These are phyloP conservation scores for Xyrauchen texanus DNA, from an alignment of 2,113 vertebrate genomes.

Conservation along the genomic window DNA sequence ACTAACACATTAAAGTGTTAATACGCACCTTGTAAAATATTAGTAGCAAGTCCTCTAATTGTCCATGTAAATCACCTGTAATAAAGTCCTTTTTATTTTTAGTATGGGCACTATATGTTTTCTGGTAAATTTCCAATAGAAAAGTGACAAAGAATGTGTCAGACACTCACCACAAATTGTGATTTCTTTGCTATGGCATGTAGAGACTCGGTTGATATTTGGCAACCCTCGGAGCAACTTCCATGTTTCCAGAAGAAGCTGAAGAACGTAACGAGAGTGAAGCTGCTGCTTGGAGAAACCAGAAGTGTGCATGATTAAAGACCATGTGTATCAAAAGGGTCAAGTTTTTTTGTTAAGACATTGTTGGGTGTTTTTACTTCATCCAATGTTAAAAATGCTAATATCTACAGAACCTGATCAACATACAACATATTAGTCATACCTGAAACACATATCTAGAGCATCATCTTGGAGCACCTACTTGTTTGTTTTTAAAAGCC, in stretches of 20 bases:
- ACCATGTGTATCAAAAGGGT: too few species aligned
- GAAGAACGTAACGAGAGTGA: slow-evolving; percentile 89
- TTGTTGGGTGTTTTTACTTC: too few species aligned
- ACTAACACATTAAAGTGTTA: too few species aligned
- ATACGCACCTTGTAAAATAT: slow-evolving; percentile 84
- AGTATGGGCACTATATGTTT: too few species aligned
- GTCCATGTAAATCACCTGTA: slow-evolving; percentile 91
- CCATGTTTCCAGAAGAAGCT: slow-evolving; percentile 86
- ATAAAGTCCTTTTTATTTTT: neutral
- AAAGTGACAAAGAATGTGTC: too few species aligned
- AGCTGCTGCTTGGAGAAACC: slow-evolving; percentile 85
- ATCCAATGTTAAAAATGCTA: neutral
- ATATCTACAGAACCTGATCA: neutral
- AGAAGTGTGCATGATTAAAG: neutral
- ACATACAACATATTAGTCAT: neutral
- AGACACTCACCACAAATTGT: slow-evolving; percentile 84
- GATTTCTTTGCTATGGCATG: slow-evolving; percentile 91
- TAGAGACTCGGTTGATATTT: slow-evolving; percentile 88
- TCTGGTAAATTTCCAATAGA: too few species aligned
- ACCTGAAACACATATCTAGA: neutral
- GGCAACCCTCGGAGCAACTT: slow-evolving; percentile 84
- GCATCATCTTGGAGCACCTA: slow-evolving; percentile 63
- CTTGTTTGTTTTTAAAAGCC: slow-evolving; percentile 90
- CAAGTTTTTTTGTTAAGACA: too few species aligned
- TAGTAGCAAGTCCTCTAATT: slow-evolving; percentile 87